Percentiles rank a stretch among this genome's conserved stretches.
These are phyloP conservation scores for Willisornis vidua DNA, from an alignment of 2,113 vertebrate species.

Conservation along the genomic window DNA sequence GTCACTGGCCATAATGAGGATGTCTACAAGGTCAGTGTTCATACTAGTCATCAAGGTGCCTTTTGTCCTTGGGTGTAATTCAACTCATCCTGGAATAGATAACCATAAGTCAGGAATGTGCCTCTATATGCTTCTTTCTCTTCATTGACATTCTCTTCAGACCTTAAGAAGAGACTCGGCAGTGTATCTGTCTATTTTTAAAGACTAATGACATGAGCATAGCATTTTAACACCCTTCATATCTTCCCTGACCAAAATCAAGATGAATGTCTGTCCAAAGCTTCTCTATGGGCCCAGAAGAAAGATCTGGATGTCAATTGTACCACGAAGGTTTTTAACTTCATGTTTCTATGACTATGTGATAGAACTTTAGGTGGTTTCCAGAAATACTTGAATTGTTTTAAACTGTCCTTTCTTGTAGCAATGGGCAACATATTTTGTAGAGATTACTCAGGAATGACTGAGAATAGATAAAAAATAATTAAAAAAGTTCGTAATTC, in stretches of 20 bases:
- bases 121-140: neutral
- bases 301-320: neutral
- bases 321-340: neutral
- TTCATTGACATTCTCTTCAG: neutral
- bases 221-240: neutral
- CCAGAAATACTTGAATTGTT: neutral
- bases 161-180: neutral
- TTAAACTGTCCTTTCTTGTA: neutral
- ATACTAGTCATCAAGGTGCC: neutral
- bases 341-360: neutral
- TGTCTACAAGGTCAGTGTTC: neutral
- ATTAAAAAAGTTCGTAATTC: neutral
- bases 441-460: neutral
- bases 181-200: neutral
- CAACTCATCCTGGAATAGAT: neutral
- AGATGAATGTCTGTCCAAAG: neutral
- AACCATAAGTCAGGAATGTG: neutral
- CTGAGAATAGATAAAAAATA: neutral
- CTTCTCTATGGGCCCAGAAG: neutral
- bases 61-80: neutral
- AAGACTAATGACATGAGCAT: neutral
- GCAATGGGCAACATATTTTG: neutral
- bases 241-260: neutral
- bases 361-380: neutral
- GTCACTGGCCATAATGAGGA: neutral